Conservation (phyloP, 2,797 vertebrate species). For the Spinus olivaceus region DNA sequence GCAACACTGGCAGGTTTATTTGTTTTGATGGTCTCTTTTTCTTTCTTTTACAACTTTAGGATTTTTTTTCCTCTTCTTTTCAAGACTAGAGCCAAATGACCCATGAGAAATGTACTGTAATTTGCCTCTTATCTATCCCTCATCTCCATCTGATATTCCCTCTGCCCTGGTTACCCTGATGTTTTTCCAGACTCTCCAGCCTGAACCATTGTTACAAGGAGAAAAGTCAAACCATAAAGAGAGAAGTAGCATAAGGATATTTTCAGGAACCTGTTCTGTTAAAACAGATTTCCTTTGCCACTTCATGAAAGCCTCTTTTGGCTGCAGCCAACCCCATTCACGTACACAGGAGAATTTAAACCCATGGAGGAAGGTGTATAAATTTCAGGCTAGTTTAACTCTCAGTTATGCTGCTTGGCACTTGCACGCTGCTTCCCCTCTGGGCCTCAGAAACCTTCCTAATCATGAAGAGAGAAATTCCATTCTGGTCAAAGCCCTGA, state of each 20-base stretch:
- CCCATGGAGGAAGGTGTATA: neutral
- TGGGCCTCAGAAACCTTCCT: conserved; percentile 50
- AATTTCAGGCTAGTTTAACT: neutral
- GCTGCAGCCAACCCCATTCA: neutral
- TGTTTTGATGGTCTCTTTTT: conserved; percentile 53
- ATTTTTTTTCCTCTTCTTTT: conserved; percentile 15
- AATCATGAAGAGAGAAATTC: conserved; percentile 49
- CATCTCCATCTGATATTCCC: conserved; percentile 68
- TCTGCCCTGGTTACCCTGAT: conserved; percentile 69
- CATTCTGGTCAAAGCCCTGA: conserved; percentile 59
- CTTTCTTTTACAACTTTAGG: conserved; percentile 49
- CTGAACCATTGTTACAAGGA: conserved; percentile 41
- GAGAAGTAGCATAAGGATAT: neutral
- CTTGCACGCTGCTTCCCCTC: conserved; percentile 27
- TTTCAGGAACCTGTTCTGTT: neutral
- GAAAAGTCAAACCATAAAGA: conserved; percentile 55
- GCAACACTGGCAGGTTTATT: conserved; percentile 61
- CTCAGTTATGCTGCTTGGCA: conserved; percentile 6
- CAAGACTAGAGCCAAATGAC: conserved; percentile 63
- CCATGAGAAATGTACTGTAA: conserved; percentile 61
- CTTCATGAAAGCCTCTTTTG: neutral
- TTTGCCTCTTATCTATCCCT: conserved; percentile 60
- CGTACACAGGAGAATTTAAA: rapidly evolving
- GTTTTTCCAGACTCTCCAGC: conserved; percentile 62
- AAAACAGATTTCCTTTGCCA: neutral